Base-by-base conservation (phyloP, 2,113 vertebrate genomes). In the Acrocephalus arundinaceus region DNA sequence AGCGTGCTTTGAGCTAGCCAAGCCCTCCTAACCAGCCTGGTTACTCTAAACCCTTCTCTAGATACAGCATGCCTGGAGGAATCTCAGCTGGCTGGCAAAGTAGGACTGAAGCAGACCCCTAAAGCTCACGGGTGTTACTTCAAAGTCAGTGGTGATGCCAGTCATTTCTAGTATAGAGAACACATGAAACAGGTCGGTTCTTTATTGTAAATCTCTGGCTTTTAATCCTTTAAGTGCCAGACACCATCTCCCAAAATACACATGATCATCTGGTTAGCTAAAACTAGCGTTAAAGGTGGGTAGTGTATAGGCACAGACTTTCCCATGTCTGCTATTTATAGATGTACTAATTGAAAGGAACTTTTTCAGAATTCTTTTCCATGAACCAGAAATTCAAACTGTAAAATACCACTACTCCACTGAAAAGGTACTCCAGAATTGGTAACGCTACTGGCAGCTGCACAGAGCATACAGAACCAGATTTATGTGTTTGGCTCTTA, bases 201-300 rank as follows among this genome's bases (percentile, higher is more conserved):
- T 22, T 89, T 25, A 54, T 35, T 73, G 46, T 87, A 85, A 80
- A 71, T 79, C 55, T 75, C 66, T 90, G 65, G 23, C 67, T 89
- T 87, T 72, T 83, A 87, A 88, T 94, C 51, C 52, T 86, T 57
- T 61, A 82, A 79, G 85, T 90, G 91, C 70, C 80, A 94, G 96
- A 93, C 91, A 83, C 68, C 49, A 80, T 93, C 83, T 92, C 93
- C 70, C 49, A 93, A 93, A 97, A 96, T 95, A 94, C 67, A 87
- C 33, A 24, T 5, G 9, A 59, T 91, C 96, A 72, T 93, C 93
- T 94, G 82, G 62, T 83, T 89, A 91, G 93, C 93, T 95, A 96
- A 91, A 94, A 94, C 72, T 52, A 48, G 95, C 15, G 1, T 61
- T 90, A 62, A 62, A 93, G 93, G 95, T 95, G 87, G 91, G 94